Evolutionary conservation across 2,113 vertebrate genomes (phyloP), one percentile per base, ranked within the genome.

Genomic region (Parotia lawesii): DNA sequence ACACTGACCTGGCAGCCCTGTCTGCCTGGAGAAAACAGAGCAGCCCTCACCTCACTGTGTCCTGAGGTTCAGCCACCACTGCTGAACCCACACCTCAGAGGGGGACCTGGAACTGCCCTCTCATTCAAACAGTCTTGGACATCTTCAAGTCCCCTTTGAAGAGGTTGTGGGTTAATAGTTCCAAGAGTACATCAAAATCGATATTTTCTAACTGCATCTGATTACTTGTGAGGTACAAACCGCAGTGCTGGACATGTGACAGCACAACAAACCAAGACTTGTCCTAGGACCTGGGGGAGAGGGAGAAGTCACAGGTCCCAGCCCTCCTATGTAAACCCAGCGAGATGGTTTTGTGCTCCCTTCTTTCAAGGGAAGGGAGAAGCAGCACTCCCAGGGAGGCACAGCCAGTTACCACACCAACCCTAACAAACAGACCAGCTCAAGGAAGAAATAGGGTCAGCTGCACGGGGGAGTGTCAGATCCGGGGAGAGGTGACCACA

Each of bases 301-400:
- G 14, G 9, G 22, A 61, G 45, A 64, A 91, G 57, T 74, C 45
- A n/a, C 28, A 70, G 31, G 12, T 38, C 48, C 20, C 47, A 51
- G 66, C 9, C 29, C 20, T 29, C 12, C 29, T 28, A 2, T 0
- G 2, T 21, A 81, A 74, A 82, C 33, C 20, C n/a, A 56, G 11
- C 0, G 0, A 48, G 33, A 65, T 27, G 35, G 19, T 17, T 87
- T 33, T 64, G 57, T 0, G 1, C 31, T 70, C 47, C 10, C 10
- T 87, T 73, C 64, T 28, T 58, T 47, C 16, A 62, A 74, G 10
- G 33, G 17, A 75, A 51, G n/a, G 9, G 23, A 89, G 47, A 80
- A n/a, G 33, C 0, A 91, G 20, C 50, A 53, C 5, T 76, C 25
- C 17, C 67, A 64, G 21, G 22, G 8, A 83, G 47, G 29, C 61